These are phyloP conservation scores for Syrista parreyssii DNA, from an alignment of 2,888 invertebrate genomes.

Conservation along the genomic window DNA sequence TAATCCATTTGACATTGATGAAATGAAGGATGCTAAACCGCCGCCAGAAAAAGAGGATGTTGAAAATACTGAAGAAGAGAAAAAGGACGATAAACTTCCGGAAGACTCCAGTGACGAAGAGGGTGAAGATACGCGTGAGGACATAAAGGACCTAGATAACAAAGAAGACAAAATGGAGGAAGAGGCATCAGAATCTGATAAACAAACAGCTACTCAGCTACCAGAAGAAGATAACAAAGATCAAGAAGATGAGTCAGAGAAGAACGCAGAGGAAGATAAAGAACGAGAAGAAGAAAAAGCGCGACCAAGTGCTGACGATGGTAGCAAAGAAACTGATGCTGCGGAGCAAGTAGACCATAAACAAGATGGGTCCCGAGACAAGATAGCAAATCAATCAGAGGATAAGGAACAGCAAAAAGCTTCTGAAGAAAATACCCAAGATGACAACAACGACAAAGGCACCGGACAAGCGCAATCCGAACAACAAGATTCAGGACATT, in stretches of 20 bases:
- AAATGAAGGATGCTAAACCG: conserved; percentile 72
- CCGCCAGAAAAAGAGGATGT: conserved; percentile 59
- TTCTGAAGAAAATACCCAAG: conserved; percentile 68
- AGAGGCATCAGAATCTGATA: conserved; percentile 45
- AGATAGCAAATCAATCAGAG: conserved; percentile 66
- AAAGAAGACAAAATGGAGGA: conserved; percentile 42
- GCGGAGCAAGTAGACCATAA: conserved; percentile 67
- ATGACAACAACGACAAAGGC: conserved; percentile 74
- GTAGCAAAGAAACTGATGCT: conserved; percentile 62
- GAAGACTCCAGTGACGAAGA: conserved; percentile 57
- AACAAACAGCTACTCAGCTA: conserved; percentile 61
- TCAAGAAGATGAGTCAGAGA: conserved; percentile 63
- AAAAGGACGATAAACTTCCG: conserved; percentile 23
- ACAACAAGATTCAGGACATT: conserved; percentile 77
- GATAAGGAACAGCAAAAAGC: conserved; percentile 65
- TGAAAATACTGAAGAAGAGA: conserved; percentile 55
- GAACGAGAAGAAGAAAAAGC: conserved; percentile 48
- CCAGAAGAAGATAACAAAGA: conserved; percentile 64
- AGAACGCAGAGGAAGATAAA: conserved; percentile 53
- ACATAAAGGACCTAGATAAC: conserved; percentile 46
- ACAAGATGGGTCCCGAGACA: conserved; percentile 63
- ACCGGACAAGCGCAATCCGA: conserved; percentile 82
- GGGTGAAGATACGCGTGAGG: conserved; percentile 55
- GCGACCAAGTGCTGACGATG: conserved; percentile 56
- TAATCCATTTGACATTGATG: conserved; percentile 88